Evolutionary conservation across 2,797 vertebrate species (phyloP).

Genomic region (Mus spretus): DNA sequence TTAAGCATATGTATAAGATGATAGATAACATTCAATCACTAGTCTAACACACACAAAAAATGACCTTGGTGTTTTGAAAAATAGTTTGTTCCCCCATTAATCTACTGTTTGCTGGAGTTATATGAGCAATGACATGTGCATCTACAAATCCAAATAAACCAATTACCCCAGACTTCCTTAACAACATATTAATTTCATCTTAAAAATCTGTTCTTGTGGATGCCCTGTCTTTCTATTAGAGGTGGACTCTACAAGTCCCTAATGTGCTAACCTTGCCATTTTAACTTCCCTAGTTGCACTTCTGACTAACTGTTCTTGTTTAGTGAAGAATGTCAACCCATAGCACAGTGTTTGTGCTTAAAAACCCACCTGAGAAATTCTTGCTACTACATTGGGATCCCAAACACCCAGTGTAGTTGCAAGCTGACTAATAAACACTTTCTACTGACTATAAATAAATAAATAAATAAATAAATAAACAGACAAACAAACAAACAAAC

Average conservation of each 20-base stretch:
- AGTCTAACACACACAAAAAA: slow-evolving; percentile 47
- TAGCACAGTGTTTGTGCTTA: background rate
- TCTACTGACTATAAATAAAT: background rate
- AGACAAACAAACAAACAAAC: too few relatives aligned
- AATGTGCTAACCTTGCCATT: background rate
- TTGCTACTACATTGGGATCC: too few relatives aligned
- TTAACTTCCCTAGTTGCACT: background rate
- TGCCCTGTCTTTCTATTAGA: background rate
- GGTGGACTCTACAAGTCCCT: background rate
- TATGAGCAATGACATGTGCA: slow-evolving; percentile 11
- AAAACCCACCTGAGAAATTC: background rate
- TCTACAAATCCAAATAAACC: slow-evolving; percentile 49
- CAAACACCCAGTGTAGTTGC: background rate
- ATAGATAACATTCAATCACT: slow-evolving; percentile 41
- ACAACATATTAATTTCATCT: slow-evolving; percentile 48
- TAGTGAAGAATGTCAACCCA: background rate
- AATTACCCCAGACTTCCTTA: slow-evolving; percentile 22
- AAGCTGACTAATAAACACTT: background rate
- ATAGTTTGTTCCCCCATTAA: slow-evolving; percentile 37
- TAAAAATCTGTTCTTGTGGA: slow-evolving; percentile 2
- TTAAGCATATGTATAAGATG: slow-evolving; percentile 34
- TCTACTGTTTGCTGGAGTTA: background rate
- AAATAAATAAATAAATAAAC: background rate
- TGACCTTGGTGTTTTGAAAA: slow-evolving; percentile 37
- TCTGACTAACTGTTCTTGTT: background rate